Conservation (phyloP, 2,113 vertebrate genomes). For the Bothrops jararaca region DNA sequence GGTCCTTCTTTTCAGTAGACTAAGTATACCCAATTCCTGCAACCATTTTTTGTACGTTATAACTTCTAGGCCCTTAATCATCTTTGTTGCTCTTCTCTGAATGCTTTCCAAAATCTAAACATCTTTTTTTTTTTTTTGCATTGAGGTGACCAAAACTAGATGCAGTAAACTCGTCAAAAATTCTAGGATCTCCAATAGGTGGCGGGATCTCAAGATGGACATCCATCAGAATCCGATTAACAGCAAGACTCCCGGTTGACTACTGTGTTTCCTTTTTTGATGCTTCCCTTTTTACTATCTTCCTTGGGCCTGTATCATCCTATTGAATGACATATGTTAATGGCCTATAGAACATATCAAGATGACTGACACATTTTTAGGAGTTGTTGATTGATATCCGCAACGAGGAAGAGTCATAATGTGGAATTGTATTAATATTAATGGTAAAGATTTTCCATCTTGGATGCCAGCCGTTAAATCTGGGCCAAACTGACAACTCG, state of each 20-base stretch:
- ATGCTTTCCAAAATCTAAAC: too few relatives aligned
- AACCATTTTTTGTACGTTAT: too few relatives aligned
- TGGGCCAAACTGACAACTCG: conserved; percentile 81
- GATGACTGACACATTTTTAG: conserved; percentile 78
- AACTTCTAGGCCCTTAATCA: too few relatives aligned
- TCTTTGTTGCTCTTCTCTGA: too few relatives aligned
- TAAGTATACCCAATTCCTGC: too few relatives aligned
- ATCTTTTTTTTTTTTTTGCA: too few relatives aligned
- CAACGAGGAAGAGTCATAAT: conserved; percentile 77
- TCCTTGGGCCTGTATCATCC: conserved; percentile 30
- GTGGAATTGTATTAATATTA: conserved; percentile 85
- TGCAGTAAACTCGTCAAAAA: not conserved
- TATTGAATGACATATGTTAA: conserved; percentile 70
- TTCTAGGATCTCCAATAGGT: not conserved
- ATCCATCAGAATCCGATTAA: not conserved
- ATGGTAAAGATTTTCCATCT: conserved; percentile 84
- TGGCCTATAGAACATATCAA: conserved; percentile 79
- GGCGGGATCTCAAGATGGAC: not conserved
- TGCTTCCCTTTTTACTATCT: conserved; percentile 26
- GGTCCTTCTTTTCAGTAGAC: too few relatives aligned
- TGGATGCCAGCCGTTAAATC: conserved; percentile 78
- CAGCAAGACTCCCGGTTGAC: not conserved
- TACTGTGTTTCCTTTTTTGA: accelerated
- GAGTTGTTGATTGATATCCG: conserved; percentile 78
- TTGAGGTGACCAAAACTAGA: too few relatives aligned